phyloP scores from a whole-genome alignment of 2,797 vertebrate genomes.

The Salmo trutta region DNA sequence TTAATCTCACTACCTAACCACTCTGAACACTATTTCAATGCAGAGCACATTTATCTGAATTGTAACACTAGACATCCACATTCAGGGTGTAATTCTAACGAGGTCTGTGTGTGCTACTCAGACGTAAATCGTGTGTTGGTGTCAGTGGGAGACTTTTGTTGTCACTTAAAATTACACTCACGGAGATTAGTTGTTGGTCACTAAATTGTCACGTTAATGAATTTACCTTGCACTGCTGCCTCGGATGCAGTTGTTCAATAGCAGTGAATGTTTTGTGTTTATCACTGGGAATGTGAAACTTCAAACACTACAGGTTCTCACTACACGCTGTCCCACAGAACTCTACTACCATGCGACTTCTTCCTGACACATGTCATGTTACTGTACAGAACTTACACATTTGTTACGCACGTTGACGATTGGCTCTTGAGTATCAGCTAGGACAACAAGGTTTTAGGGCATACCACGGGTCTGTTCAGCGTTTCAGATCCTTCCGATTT shows the following conservation, averaged over 20 bases:
- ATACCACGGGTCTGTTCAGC: not conserved
- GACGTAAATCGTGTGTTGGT: not conserved
- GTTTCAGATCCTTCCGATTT: not conserved
- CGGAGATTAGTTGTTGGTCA: constrained; percentile 1
- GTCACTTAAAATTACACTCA: not conserved
- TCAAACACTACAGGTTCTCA: not conserved
- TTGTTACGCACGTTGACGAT: not conserved
- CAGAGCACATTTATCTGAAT: constrained; percentile 12
- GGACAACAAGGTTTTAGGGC: not conserved
- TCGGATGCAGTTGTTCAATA: constrained; percentile 23
- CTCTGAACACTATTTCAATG: constrained; percentile 24
- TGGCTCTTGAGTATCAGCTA: not conserved
- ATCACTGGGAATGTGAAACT: not conserved
- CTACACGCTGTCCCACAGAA: not conserved
- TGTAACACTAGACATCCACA: not conserved
- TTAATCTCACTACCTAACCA: constrained; percentile 45
- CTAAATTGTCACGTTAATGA: constrained; percentile 11
- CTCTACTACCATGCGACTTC: not conserved
- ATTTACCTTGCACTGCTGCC: constrained; percentile 42
- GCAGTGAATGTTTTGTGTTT: constrained; percentile 38
- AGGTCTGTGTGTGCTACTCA: not conserved
- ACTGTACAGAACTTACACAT: not conserved
- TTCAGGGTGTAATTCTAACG: not conserved
- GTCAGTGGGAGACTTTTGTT: not conserved
- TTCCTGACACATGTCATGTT: not conserved